phyloP scores from a whole-genome alignment of 2,888 invertebrate genomes.

The Elmis aenea region DNA sequence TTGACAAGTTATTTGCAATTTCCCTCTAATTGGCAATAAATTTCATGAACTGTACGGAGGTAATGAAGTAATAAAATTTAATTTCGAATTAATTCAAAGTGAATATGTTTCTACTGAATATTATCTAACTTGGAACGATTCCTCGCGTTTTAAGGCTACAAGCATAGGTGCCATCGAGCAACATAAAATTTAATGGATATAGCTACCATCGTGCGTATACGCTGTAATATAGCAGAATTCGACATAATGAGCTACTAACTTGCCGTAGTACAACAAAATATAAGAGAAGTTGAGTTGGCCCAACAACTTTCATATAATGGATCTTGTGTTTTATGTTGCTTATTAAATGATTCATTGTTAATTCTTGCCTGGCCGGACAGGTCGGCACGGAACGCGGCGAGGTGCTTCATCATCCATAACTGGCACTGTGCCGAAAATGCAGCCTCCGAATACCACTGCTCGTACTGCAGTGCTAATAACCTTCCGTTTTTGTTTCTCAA shows the following conservation, averaged over 20 bases:
- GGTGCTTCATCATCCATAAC: constrained; percentile 28
- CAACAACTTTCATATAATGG: constrained; percentile 21
- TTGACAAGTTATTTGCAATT: too few relatives aligned
- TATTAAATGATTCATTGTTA: constrained; percentile 29
- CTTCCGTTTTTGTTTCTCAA: constrained; percentile 19
- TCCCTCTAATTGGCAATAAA: too few relatives aligned
- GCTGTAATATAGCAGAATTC: constrained; percentile 12
- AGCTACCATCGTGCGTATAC: constrained; percentile 10
- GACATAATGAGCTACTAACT: constrained; percentile 16
- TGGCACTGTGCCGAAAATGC: constrained; percentile 25
- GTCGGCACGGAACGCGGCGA: constrained; percentile 22
- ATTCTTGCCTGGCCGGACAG: constrained; percentile 22
- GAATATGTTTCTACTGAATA: too few relatives aligned
- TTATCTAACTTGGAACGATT: too few relatives aligned
- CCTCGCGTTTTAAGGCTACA: too few relatives aligned
- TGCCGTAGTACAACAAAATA: constrained; percentile 11
- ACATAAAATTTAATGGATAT: constrained; percentile 24
- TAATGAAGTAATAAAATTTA: constrained; percentile 12
- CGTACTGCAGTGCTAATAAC: constrained; percentile 24
- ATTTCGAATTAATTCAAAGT: constrained; percentile 8
- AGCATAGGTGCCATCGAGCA: too few relatives aligned
- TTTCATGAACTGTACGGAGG: too few relatives aligned
- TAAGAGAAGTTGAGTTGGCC: constrained; percentile 15
- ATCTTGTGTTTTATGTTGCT: constrained; percentile 25
- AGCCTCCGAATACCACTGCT: constrained; percentile 21